A percentile compares a stretch with the other conserved stretches of the same genome.
Conservation (phyloP, 2,888 invertebrate genomes). For the Reticulitermes lucifugus region DNA sequence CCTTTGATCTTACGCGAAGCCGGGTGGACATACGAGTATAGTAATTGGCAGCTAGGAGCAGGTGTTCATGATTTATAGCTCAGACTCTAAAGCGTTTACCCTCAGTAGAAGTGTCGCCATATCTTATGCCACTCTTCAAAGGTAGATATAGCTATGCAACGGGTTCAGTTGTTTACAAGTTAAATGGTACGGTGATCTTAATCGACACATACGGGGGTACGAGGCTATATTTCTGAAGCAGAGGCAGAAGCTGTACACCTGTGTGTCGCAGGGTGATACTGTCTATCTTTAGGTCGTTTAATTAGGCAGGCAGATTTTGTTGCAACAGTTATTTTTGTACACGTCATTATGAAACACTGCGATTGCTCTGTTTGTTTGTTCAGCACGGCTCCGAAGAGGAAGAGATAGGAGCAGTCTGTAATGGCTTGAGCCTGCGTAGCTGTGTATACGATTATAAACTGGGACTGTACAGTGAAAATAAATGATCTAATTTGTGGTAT, state of each 20-base stretch:
- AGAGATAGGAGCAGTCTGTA: background rate
- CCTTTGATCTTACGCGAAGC: background rate
- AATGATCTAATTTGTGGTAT: conserved; percentile 28
- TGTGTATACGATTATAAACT: background rate
- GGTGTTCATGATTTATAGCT: background rate
- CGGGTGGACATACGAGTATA: background rate
- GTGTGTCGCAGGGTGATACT: background rate
- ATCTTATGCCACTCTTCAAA: background rate
- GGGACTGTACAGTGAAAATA: background rate
- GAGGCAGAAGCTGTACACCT: background rate
- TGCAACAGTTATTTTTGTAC: conserved; percentile 29
- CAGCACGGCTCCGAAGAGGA: background rate
- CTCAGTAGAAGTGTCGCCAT: background rate
- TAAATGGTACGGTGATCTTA: background rate
- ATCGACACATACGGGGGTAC: background rate
- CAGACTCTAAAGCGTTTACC: background rate
- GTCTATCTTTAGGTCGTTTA: conserved; percentile 6
- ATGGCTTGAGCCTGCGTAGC: background rate
- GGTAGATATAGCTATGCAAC: background rate
- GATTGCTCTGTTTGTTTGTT: conserved; percentile 9
- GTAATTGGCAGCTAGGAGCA: conserved; percentile 12
- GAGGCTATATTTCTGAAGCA: background rate
- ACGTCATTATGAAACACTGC: conserved; percentile 5
- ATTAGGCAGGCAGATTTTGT: background rate
- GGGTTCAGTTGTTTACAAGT: background rate